phyloP scores from a whole-genome alignment of 2,888 invertebrate species.

The Andrena bicolor region DNA sequence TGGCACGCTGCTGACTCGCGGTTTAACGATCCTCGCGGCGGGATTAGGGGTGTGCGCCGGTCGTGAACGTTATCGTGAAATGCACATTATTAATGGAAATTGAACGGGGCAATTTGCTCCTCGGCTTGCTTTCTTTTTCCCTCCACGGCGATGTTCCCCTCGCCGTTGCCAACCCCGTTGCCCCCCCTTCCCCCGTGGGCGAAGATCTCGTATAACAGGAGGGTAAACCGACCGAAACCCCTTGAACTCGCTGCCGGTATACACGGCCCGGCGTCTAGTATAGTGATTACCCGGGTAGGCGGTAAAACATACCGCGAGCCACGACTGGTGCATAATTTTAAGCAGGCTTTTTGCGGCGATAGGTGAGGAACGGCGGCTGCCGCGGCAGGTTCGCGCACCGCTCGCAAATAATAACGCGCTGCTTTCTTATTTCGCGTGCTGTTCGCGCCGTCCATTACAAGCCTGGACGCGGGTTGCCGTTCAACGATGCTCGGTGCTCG shows the following conservation, averaged over 20 bases:
- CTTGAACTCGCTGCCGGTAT: slow-evolving; percentile 28
- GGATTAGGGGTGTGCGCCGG: slow-evolving; percentile 48
- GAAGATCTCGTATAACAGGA: background rate
- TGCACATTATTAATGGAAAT: slow-evolving; percentile 53
- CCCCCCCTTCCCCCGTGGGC: background rate
- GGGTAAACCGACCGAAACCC: slow-evolving; percentile 34
- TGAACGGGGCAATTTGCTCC: slow-evolving; percentile 28
- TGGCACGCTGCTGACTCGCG: slow-evolving; percentile 34
- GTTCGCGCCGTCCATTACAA: slow-evolving; percentile 9
- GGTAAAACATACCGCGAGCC: slow-evolving; percentile 44
- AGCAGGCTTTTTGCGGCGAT: slow-evolving; percentile 28
- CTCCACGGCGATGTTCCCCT: too few species aligned
- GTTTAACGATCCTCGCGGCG: slow-evolving; percentile 49
- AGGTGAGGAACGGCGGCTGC: slow-evolving; percentile 16
- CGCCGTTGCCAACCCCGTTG: background rate
- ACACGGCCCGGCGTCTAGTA: slow-evolving; percentile 11
- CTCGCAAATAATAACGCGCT: slow-evolving; percentile 30
- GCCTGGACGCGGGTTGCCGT: background rate
- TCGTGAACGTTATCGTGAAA: slow-evolving; percentile 47
- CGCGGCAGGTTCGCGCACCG: background rate
- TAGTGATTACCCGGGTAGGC: slow-evolving; percentile 47
- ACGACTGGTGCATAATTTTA: slow-evolving; percentile 52
- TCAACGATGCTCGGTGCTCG: slow-evolving; percentile 14
- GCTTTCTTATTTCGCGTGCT: slow-evolving; percentile 26
- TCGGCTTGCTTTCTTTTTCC: slow-evolving; percentile 16